Percentiles rank a stretch among this genome's conserved stretches.
These are phyloP conservation scores for Papilio protenor DNA, from an alignment of 2,888 invertebrate species.

Conservation along the genomic window DNA sequence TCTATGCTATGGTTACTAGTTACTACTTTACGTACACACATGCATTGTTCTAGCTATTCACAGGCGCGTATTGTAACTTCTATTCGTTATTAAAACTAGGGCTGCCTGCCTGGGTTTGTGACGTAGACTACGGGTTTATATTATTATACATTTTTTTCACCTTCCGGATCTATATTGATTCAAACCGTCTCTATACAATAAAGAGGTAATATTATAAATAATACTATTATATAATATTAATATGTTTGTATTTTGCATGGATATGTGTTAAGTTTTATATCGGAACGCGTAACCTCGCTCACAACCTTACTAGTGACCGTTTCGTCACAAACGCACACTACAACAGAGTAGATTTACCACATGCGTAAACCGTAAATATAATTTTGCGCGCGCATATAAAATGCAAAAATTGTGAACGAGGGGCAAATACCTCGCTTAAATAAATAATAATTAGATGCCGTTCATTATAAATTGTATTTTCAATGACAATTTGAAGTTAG, in stretches of 20 bases:
- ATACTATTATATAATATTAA: too few species aligned
- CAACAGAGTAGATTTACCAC: not conserved
- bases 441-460: not conserved
- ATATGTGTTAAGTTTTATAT: not conserved
- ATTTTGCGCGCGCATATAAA: not conserved
- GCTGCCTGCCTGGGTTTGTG: not conserved
- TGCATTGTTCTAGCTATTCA: constrained; percentile 9
- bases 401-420: not conserved
- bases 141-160: not conserved
- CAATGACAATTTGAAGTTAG: too few species aligned
- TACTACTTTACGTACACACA: not conserved
- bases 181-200: too few species aligned
- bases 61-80: not conserved
- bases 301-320: constrained; percentile 3
- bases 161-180: too few species aligned
- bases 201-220: too few species aligned
- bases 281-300: constrained; percentile 12
- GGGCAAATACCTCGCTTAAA: not conserved
- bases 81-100: not conserved
- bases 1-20: constrained; percentile 12
- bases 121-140: not conserved
- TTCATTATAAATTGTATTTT: not conserved
- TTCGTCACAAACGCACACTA: constrained; percentile 16
- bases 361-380: not conserved
- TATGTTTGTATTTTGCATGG: not conserved